These are phyloP conservation scores for Sprattus sprattus DNA, from an alignment of 2,113 vertebrate species.

Conservation along the genomic window DNA sequence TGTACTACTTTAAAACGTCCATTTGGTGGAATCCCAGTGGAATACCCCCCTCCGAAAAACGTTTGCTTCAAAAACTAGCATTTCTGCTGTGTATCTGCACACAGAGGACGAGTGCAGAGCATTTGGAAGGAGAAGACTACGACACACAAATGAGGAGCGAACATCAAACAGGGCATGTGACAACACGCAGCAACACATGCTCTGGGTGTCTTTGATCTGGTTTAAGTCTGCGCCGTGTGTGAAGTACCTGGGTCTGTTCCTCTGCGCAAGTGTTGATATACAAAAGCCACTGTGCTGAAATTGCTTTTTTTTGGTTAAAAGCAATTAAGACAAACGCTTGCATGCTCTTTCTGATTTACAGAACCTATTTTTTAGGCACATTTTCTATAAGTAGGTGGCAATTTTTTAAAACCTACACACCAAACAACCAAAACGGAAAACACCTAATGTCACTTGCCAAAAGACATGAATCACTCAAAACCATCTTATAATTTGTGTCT, in stretches of 20 bases:
- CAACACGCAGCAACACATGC: conserved; percentile 8
- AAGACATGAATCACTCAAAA: not conserved
- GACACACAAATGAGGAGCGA: not conserved
- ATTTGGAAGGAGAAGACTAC: not conserved
- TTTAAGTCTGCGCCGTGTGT: not conserved
- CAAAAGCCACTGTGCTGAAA: not conserved
- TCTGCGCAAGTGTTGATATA: not conserved
- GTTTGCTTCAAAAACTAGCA: not conserved
- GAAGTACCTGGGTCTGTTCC: conserved; percentile 1
- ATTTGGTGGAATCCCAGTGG: not conserved
- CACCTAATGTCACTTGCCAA: not conserved
- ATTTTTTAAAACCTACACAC: not conserved
- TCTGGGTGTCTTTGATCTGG: not conserved
- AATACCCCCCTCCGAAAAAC: no score
- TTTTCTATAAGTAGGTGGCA: not conserved
- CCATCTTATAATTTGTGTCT: not conserved
- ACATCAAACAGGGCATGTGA: conserved; percentile 15
- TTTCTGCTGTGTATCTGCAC: not conserved
- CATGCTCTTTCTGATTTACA: not conserved
- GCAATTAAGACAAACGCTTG: not conserved
- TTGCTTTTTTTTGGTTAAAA: not conserved
- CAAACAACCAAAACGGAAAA: not conserved
- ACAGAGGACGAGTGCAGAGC: not conserved
- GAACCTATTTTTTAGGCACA: not conserved
- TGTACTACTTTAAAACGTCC: not conserved